Evolutionary conservation across 2,113 vertebrate species (phyloP), one percentile per base, ranked within the genome.

Genomic region (Neotragus pygmaeus): DNA sequence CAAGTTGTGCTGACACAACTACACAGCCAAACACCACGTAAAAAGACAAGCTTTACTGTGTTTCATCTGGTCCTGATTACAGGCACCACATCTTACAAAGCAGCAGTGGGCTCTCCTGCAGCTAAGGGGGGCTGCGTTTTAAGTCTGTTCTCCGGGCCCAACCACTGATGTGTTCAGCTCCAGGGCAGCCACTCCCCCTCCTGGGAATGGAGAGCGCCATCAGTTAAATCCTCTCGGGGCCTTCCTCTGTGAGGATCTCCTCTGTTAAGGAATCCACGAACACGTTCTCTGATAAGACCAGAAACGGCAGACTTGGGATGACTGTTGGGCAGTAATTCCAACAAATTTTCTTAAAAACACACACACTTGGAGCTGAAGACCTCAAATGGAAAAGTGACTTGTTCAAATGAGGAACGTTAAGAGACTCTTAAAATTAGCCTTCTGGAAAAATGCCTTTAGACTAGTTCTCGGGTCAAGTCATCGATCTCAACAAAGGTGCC

Each of bases 161-260:
- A 60, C 11, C 33, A 49, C 94, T 27, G 15, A 87, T 60, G 51
- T 78, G 64, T 27, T 0, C 96, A 97, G 97, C 94, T 97, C 97
- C 96, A 98, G 95, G 84, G 84, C 98, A 98, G 94, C 97, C 94
- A 96, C 84, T 98, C 77, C 55, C 43, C 64, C 91, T 96, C 89
- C 80, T 9, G 8, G 17, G 93, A 98, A 90, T 12, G 30, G 19
- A 94, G n/a, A 86, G 84, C 2, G 5, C 49, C 73, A 70, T 36
- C 85, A 94, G 62, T 70, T 87, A 90, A 91, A 81, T 2, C 66
- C 49, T 49, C 60, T 39, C 36, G 12, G n/a, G 23, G 10, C 66
- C 45, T 88, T 81, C 45, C 47, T 60, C 64, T 45, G 5, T 83
- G 21, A 27, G 47, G 45, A 55, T 85, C 93, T 88, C 43, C 55